These are phyloP conservation scores for Eucidaris tribuloides DNA, from an alignment of 35 echinoderm and acorn worm genomes.

Conservation along the genomic window DNA sequence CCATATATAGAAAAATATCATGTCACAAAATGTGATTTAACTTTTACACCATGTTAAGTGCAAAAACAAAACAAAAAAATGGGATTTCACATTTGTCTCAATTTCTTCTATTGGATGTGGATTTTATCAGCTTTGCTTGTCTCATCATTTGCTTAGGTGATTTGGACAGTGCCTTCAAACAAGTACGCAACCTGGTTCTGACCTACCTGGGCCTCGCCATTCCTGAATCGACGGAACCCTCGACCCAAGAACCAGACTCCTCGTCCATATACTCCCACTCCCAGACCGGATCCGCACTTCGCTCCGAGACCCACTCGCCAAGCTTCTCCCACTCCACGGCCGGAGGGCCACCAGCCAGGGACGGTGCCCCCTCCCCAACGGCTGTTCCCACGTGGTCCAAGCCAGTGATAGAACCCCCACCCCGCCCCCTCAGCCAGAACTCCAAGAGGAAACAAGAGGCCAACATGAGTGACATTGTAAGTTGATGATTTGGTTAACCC, in stretches of 20 bases:
- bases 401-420: background rate
- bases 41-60: too few species aligned
- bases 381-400: background rate
- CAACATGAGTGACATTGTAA: conserved; percentile 11
- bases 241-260: conserved; percentile 15
- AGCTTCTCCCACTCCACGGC: conserved; percentile 16
- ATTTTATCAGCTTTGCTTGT: too few species aligned
- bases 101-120: too few species aligned
- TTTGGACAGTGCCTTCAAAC: conserved; percentile 19
- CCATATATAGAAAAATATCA: too few species aligned
- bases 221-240: conserved; percentile 14
- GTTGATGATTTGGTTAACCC: background rate
- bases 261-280: conserved; percentile 20
- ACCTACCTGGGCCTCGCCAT: conserved; percentile 42
- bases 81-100: too few species aligned
- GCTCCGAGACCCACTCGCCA: conserved; percentile 22
- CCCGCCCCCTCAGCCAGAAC: conserved; percentile 17
- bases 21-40: too few species aligned
- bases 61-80: too few species aligned
- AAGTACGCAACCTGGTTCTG: conserved; percentile 16
- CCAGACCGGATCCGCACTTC: conserved; percentile 8
- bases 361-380: conserved; percentile 2
- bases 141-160: too few species aligned
- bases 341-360: background rate
- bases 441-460: conserved; percentile 15